phyloP scores from a whole-genome alignment of 2,113 vertebrate species.

The Engraulis encrasicolus region DNA sequence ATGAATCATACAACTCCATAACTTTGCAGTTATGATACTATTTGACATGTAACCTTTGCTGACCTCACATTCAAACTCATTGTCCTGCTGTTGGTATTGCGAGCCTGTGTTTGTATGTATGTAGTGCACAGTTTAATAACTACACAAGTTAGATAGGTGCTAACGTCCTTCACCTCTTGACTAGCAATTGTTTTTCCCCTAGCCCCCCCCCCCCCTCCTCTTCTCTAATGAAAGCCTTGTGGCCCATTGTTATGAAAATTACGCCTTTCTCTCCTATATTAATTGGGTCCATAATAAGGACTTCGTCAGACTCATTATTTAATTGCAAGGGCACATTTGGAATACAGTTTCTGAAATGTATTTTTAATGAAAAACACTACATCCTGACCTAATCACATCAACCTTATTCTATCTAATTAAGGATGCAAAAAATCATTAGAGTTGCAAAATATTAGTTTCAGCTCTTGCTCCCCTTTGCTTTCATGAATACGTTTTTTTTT shows the following conservation, averaged over 20 bases:
- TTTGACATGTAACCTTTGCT: background rate
- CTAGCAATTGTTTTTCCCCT: slow-evolving; percentile 69
- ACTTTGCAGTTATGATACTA: background rate
- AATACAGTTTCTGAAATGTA: slow-evolving; percentile 97
- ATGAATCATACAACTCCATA: background rate
- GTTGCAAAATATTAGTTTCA: slow-evolving; percentile 99
- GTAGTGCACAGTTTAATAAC: background rate
- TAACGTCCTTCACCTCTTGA: slow-evolving; percentile 69
- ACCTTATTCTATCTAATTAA: slow-evolving; percentile 99
- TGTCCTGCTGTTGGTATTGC: background rate
- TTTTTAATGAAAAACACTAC: slow-evolving; percentile 99
- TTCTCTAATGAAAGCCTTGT: slow-evolving; percentile 89
- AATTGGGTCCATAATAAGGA: slow-evolving; percentile 98
- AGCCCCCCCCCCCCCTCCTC: slow-evolving; percentile 67
- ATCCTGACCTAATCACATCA: slow-evolving; percentile 99
- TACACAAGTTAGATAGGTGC: slow-evolving; percentile 52
- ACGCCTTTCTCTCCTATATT: slow-evolving; percentile 91
- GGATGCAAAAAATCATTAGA: slow-evolving; percentile 99
- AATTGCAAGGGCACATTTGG: slow-evolving; percentile 98
- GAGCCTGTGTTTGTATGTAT: background rate
- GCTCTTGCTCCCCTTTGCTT: slow-evolving; percentile 88
- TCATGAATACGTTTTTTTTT: slow-evolving; percentile 88
- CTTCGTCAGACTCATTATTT: slow-evolving; percentile 95
- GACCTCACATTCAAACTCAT: background rate
- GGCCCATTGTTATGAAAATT: slow-evolving; percentile 95